Percentiles rank a stretch among this genome's conserved stretches.
Evolutionary conservation across 2,797 vertebrate genomes (phyloP).

Genomic region (Micromesistius poutassou): DNA sequence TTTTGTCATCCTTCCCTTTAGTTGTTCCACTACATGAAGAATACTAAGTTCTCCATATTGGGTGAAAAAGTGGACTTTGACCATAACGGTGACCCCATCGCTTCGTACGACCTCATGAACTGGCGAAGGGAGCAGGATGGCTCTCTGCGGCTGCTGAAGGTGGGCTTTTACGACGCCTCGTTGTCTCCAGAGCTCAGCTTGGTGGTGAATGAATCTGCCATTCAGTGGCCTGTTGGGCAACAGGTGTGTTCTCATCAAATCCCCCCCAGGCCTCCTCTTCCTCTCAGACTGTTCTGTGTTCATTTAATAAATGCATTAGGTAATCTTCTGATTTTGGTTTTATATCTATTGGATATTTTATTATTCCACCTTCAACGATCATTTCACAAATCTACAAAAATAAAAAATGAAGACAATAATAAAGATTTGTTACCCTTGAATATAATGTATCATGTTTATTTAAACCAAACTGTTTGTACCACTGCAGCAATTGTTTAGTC

Average conservation of each 20-base stretch:
- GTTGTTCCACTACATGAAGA: conserved; percentile 71
- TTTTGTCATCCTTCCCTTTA: conserved; percentile 23
- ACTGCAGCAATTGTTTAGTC: too few relatives aligned
- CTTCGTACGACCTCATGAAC: conserved; percentile 75
- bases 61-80: conserved; percentile 70
- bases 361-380: not conserved
- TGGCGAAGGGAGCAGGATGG: conserved; percentile 64
- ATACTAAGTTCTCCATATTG: conserved; percentile 58
- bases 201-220: conserved; percentile 58
- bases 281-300: conserved; percentile 44
- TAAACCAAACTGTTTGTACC: not conserved
- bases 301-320: conserved; percentile 34
- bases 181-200: conserved; percentile 46
- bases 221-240: conserved; percentile 63
- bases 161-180: conserved; percentile 70
- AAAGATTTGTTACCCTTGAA: not conserved
- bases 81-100: conserved; percentile 71
- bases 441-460: not conserved
- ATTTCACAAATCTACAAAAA: not conserved
- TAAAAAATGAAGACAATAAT: not conserved
- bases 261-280: conserved; percentile 45
- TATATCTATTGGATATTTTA: conserved; percentile 16
- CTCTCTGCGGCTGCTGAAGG: conserved; percentile 61
- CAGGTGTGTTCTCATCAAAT: conserved; percentile 63
- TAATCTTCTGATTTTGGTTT: conserved; percentile 23